These are phyloP conservation scores for Pteromalus puparum DNA, from an alignment of 1,140 invertebrate genomes.

Conservation along the genomic window DNA sequence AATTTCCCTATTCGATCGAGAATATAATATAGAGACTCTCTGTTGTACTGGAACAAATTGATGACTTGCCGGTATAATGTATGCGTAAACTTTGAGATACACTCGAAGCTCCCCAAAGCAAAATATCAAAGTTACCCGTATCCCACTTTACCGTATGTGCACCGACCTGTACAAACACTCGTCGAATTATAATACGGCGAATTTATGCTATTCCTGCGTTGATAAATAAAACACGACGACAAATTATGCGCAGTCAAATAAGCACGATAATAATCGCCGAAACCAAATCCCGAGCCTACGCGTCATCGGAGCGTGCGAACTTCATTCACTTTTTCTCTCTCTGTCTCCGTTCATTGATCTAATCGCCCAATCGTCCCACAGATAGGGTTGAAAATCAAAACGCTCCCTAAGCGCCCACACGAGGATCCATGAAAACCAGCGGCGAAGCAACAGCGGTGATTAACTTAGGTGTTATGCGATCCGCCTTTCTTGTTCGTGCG, in stretches of 20 bases:
- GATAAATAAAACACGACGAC: not conserved
- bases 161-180: not conserved
- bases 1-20: conserved; percentile 16
- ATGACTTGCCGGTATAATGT: conserved; percentile 45
- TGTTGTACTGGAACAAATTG: conserved; percentile 41
- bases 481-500: conserved; percentile 24
- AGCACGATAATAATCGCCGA: conserved; percentile 12
- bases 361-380: conserved; percentile 19
- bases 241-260: conserved; percentile 31
- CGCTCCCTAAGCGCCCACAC: conserved; percentile 31
- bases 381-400: conserved; percentile 43
- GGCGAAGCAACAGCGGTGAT: not conserved
- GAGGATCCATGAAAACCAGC: conserved; percentile 10
- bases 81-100: conserved; percentile 27
- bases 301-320: not conserved
- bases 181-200: not conserved
- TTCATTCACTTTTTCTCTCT: conserved; percentile 1
- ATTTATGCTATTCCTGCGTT: not conserved
- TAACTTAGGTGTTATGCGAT: conserved; percentile 37
- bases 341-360: conserved; percentile 13
- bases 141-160: not conserved
- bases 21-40: not conserved
- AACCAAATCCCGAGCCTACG: not conserved
- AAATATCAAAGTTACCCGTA: not conserved
- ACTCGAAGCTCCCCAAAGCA: not conserved